These are phyloP conservation scores for Tetheella fluctuosa DNA, from an alignment of 2,888 invertebrate genomes.

Conservation along the genomic window DNA sequence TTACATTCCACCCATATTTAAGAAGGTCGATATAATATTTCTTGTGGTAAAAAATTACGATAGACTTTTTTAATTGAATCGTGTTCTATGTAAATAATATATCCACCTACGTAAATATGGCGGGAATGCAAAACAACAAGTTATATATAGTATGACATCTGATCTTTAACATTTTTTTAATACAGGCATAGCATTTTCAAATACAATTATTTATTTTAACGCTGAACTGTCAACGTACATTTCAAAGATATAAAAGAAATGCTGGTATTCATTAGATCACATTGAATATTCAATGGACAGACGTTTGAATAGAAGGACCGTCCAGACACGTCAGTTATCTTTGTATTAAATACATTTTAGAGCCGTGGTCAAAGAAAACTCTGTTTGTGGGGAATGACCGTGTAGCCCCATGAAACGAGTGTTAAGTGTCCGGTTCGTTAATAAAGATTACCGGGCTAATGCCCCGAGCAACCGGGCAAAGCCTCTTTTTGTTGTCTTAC, in stretches of 20 bases:
- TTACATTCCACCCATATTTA: too few species aligned
- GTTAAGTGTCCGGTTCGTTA: conserved; percentile 45
- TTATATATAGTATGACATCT: too few species aligned
- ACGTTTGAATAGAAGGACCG: conserved; percentile 5
- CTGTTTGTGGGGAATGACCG: conserved; percentile 28
- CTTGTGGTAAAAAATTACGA: too few species aligned
- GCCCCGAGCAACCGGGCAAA: conserved; percentile 29
- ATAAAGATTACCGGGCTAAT: conserved; percentile 55
- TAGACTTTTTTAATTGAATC: too few species aligned
- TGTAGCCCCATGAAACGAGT: conserved; percentile 27
- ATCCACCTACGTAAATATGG: too few species aligned
- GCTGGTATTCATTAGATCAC: neutral
- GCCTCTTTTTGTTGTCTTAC: conserved; percentile 30
- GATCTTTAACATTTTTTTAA: too few species aligned
- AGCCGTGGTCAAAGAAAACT: conserved; percentile 12
- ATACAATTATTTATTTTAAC: neutral
- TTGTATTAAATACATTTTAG: neutral
- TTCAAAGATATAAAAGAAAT: neutral
- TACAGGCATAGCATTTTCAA: too few species aligned
- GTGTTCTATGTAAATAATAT: too few species aligned
- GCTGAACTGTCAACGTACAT: neutral
- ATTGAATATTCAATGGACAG: conserved; percentile 1
- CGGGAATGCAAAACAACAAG: too few species aligned
- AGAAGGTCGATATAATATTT: too few species aligned
- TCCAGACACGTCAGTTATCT: conserved; percentile 1